Evolutionary conservation across 1,140 invertebrate species (phyloP).

Genomic region (Brachionus koreanus): DNA sequence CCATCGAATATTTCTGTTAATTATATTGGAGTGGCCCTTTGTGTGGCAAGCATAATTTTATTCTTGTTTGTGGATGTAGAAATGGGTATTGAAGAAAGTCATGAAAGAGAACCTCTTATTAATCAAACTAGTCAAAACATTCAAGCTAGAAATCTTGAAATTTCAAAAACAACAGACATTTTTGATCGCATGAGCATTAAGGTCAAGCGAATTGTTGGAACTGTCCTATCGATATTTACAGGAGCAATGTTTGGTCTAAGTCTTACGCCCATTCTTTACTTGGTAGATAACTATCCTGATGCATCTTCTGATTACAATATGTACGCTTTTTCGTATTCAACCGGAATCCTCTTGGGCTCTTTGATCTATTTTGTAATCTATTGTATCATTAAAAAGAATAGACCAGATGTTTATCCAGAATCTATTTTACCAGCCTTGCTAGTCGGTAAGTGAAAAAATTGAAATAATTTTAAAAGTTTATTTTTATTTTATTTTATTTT

Average conservation of each 20-base stretch:
- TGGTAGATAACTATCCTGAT: conserved; percentile 25
- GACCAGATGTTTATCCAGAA: conserved; percentile 54
- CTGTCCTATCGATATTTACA: conserved; percentile 7
- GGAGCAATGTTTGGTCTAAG: conserved; percentile 21
- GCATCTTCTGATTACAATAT: conserved; percentile 16
- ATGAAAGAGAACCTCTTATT: not conserved
- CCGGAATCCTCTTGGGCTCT: conserved; percentile 15
- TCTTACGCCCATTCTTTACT: conserved; percentile 20
- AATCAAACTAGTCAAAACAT: not conserved
- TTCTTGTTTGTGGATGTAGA: conserved; percentile 42
- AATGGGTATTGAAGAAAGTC: not conserved
- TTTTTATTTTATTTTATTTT: not conserved
- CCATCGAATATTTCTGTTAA: conserved; percentile 52
- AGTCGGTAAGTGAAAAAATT: conserved; percentile 45
- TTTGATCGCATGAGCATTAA: not conserved
- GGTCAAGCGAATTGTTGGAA: not conserved
- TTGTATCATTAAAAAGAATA: conserved; percentile 52
- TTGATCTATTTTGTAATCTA: conserved; percentile 56
- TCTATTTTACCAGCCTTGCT: conserved; percentile 57
- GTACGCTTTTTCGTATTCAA: conserved; percentile 35
- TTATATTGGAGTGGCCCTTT: conserved; percentile 54
- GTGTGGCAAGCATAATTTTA: conserved; percentile 47
- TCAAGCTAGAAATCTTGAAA: not conserved
- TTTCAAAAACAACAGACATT: not conserved
- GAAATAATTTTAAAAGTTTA: too few species aligned